Base-by-base conservation (phyloP, 2,888 invertebrate genomes). In the Euspilapteryx auroguttella region DNA sequence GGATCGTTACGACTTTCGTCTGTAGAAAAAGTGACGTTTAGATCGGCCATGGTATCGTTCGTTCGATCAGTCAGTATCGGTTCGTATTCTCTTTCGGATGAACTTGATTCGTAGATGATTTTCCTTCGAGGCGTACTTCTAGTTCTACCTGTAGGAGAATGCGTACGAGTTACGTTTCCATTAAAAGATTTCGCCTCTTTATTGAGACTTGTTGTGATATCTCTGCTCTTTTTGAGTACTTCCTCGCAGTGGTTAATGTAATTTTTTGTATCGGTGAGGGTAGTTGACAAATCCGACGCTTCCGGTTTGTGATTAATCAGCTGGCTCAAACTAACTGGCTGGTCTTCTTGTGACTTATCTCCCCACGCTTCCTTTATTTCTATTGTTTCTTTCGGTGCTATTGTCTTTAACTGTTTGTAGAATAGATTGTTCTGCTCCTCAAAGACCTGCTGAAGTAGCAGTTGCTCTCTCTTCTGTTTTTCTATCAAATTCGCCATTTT, bases 391-490 rank as follows among this genome's bases (percentile, higher is more conserved):
- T 54, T 62, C 0, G 75, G 75, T 24, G 62, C 62, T 26, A 75
- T 71, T 0, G 54, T 62, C 38, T 75, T 73, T 11, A 73, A 39
- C 34, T 71, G 73, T 28, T 58, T 75, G 52, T 81, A 63, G 2
- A 87, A 53, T 32, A 80, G 50, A 34, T 69, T 71, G 43, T 86
- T 83, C 44, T 86, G 86, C 27, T 79, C 78, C 36, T 85, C 82
- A 40, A 86, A 86, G 24, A 80, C 75, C 41, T 81, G 71, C 40
- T 83, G 82, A 37, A 87, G 56, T 14, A 78, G 53, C 25, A 75
- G 52, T 41, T 86, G 85, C 44, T 86, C 86, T 26, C 64, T 68
- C 32, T 81, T 79, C 44, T 87, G 86, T 30, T 82, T 79, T 20
- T 79, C 77, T 3, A 86, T 65, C 28, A 87, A 49, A 29, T 71